phyloP scores from a whole-genome alignment of 2,113 vertebrate species.

The Arizona elegans region DNA sequence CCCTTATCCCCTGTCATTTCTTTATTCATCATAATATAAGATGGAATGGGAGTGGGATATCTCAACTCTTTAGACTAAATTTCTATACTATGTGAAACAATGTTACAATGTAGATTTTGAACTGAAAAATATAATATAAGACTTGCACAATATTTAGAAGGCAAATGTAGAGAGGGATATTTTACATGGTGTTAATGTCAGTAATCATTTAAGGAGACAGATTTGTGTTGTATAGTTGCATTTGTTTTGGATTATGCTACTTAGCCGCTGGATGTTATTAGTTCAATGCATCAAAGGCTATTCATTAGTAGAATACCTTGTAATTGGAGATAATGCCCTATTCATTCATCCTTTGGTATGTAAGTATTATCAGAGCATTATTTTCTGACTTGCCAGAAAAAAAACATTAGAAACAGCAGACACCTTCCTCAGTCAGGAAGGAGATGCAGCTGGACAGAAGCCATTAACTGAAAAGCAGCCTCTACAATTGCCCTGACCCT shows the following conservation, averaged over 20 bases:
- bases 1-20: not conserved
- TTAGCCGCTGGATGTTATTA: not conserved
- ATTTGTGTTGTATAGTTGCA: not conserved
- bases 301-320: not conserved
- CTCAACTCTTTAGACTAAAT: not conserved
- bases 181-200: not conserved
- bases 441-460: not conserved
- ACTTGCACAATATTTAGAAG: too few relatives aligned
- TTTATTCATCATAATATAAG: not conserved
- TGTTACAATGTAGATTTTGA: not conserved
- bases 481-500: not conserved
- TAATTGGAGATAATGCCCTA: not conserved
- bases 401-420: not conserved
- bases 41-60: not conserved
- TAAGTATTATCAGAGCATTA: not conserved
- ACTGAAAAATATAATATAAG: not conserved
- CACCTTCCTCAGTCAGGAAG: not conserved
- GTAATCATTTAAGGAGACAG: not conserved
- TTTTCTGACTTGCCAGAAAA: not conserved
- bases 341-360: not conserved
- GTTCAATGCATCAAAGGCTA: not conserved
- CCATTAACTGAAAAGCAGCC: constrained; percentile 24
- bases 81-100: not conserved
- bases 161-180: not conserved
- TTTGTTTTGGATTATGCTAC: not conserved